phyloP scores from a whole-genome alignment of 2,888 invertebrate genomes.

The Hymenopus coronatus region DNA sequence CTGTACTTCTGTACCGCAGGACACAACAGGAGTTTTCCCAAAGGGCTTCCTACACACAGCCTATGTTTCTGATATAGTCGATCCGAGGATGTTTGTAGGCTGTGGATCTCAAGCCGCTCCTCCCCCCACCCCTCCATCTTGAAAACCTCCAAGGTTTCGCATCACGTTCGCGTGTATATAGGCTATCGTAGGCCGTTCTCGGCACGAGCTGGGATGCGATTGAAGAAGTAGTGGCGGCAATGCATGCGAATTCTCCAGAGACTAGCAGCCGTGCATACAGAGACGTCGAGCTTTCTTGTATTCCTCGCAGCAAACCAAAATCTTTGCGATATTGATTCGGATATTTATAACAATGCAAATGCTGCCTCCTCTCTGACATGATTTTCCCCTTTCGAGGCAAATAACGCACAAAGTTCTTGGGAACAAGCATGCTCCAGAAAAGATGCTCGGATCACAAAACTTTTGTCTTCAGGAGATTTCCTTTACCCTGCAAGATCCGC shows the following conservation, averaged over 20 bases:
- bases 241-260: neutral
- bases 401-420: neutral
- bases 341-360: neutral
- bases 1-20: too few species aligned
- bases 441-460: neutral
- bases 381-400: neutral
- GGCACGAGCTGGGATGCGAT: neutral
- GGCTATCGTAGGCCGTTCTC: neutral
- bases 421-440: neutral
- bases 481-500: too few species aligned
- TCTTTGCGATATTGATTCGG: neutral
- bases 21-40: too few species aligned
- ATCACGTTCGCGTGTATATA: neutral
- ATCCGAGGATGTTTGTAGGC: too few species aligned
- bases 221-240: neutral
- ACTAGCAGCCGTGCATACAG: neutral
- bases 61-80: neutral
- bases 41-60: neutral
- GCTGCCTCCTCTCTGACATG: neutral
- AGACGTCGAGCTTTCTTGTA: neutral
- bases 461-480: neutral
- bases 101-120: neutral
- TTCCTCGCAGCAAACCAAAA: neutral
- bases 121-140: too few species aligned
- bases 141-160: neutral